These are phyloP conservation scores for Temnothorax nylanderi DNA, from an alignment of 1,140 invertebrate genomes.

Conservation along the genomic window DNA sequence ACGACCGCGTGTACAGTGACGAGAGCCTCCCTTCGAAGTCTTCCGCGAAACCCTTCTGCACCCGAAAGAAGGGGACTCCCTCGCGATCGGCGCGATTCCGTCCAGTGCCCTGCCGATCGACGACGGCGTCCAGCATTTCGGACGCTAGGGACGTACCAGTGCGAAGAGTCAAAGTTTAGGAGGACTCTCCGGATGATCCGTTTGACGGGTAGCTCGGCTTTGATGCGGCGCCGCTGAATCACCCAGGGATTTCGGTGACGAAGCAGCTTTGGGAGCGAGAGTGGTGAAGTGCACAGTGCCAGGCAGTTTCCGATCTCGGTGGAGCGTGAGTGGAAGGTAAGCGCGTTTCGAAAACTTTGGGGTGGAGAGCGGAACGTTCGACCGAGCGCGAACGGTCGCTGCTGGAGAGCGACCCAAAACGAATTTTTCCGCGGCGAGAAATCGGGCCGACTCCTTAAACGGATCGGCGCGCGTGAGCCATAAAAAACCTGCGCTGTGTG, in stretches of 20 bases:
- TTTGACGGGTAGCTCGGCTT: slow-evolving; percentile 18
- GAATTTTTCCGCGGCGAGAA: slow-evolving; percentile 34
- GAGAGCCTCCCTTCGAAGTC: neutral
- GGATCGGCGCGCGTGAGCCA: neutral
- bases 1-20: slow-evolving; percentile 2
- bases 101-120: neutral
- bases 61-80: neutral
- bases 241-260: slow-evolving; percentile 10
- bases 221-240: slow-evolving; percentile 24
- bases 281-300: slow-evolving; percentile 53
- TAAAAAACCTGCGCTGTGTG: neutral
- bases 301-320: neutral
- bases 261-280: neutral
- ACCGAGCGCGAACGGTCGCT: neutral
- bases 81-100: neutral
- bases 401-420: neutral
- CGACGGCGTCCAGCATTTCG: neutral
- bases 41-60: neutral
- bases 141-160: slow-evolving; percentile 9
- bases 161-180: neutral
- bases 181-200: slow-evolving; percentile 8
- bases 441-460: slow-evolving; percentile 28
- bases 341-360: neutral
- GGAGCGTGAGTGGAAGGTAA: slow-evolving; percentile 34
- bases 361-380: slow-evolving; percentile 7